phyloP scores from a whole-genome alignment of 2,797 vertebrate species.

The Poeciliopsis infans region DNA sequence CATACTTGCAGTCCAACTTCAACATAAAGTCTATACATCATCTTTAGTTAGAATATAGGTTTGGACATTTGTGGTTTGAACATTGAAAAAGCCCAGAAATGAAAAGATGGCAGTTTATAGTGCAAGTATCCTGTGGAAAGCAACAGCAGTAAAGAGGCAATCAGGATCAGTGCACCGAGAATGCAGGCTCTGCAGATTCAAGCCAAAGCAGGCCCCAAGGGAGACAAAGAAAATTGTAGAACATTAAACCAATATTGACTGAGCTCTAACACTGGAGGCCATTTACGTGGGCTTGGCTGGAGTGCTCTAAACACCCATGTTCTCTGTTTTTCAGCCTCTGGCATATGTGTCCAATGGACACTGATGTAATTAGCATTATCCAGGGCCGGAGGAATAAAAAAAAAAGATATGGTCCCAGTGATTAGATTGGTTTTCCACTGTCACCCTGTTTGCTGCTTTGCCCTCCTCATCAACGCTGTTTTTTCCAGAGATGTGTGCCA shows the following conservation, averaged over 20 bases:
- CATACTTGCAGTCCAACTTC: slow-evolving; percentile 11
- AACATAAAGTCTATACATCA: slow-evolving; percentile 40
- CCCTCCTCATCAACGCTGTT: slow-evolving; percentile 16
- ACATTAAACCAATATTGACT: slow-evolving; percentile 52
- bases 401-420: slow-evolving; percentile 50
- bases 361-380: slow-evolving; percentile 54
- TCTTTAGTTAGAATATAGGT: slow-evolving; percentile 38
- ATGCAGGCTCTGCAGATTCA: slow-evolving; percentile 31
- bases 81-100: slow-evolving; percentile 23
- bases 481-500: slow-evolving; percentile 20
- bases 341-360: slow-evolving; percentile 60
- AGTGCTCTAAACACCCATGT: slow-evolving; percentile 28
- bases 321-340: slow-evolving; percentile 33
- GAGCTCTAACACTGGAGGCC: slow-evolving; percentile 33
- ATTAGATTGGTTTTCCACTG: slow-evolving; percentile 57
- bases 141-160: slow-evolving; percentile 31
- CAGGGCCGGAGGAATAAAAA: slow-evolving; percentile 33
- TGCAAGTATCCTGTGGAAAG: slow-evolving; percentile 37
- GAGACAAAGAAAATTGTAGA: slow-evolving; percentile 32
- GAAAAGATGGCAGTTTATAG: slow-evolving; percentile 39
- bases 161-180: slow-evolving; percentile 19
- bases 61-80: slow-evolving; percentile 43
- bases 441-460: slow-evolving; percentile 28
- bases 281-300: slow-evolving; percentile 35
- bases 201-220: slow-evolving; percentile 38